A percentile compares a stretch with the other conserved stretches of the same genome.
These are phyloP conservation scores for Taphrorychus bicolor DNA, from an alignment of 2,888 invertebrate genomes.

Conservation along the genomic window DNA sequence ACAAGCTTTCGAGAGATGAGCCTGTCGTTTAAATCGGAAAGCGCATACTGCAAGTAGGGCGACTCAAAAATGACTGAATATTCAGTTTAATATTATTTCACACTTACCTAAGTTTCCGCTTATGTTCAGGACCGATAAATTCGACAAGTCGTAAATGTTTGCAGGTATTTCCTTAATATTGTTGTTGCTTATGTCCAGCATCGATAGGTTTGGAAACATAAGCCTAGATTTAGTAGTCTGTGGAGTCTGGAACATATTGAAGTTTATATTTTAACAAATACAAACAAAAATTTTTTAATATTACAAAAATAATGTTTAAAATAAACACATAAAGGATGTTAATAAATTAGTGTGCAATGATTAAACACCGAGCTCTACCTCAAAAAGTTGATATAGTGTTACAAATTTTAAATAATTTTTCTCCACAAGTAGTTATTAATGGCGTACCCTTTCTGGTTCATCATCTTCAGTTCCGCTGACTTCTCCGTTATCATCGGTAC, in stretches of 20 bases:
- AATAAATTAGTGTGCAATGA: too few species aligned
- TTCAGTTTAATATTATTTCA: too few species aligned
- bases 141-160: slow-evolving; percentile 83
- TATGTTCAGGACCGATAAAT: slow-evolving; percentile 93
- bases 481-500: slow-evolving; percentile 81
- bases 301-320: too few species aligned
- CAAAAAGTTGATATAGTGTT: too few species aligned
- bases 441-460: slow-evolving; percentile 71
- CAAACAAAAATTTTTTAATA: neutral
- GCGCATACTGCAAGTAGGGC: too few species aligned
- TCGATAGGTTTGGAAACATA: slow-evolving; percentile 92
- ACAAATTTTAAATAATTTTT: too few species aligned
- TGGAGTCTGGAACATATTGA: slow-evolving; percentile 54
- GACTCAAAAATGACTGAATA: too few species aligned
- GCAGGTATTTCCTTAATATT: slow-evolving; percentile 78
- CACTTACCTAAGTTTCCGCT: slow-evolving; percentile 79
- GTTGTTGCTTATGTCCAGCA: slow-evolving; percentile 95
- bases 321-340: too few species aligned
- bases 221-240: slow-evolving; percentile 71
- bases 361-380: too few species aligned
- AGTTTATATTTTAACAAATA: neutral
- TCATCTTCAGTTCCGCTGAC: slow-evolving; percentile 66
- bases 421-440: too few species aligned
- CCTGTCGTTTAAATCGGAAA: too few species aligned
- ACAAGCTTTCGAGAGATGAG: too few species aligned